These are phyloP conservation scores for Ciconia boyciana DNA, from an alignment of 2,113 vertebrate species.

Conservation along the genomic window DNA sequence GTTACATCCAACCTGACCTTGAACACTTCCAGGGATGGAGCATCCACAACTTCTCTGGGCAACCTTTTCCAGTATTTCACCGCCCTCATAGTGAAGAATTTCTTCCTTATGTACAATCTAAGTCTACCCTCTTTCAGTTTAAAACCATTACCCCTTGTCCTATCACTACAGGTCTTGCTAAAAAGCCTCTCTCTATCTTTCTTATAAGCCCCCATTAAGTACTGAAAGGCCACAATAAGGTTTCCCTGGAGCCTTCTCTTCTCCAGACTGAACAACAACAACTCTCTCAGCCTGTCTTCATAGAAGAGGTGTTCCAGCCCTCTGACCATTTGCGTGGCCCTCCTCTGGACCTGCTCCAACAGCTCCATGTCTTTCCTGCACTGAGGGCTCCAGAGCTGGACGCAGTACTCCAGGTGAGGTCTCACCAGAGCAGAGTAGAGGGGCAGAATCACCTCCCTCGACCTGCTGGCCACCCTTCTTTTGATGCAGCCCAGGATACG, in stretches of 20 bases:
- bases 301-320: not conserved
- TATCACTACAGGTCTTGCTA: rapidly evolving
- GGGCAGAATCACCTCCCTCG: not conserved
- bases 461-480: rapidly evolving
- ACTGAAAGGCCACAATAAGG: not conserved
- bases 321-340: not conserved
- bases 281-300: not conserved
- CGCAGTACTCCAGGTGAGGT: rapidly evolving
- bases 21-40: not conserved
- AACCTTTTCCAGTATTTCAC: not conserved
- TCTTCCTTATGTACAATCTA: not conserved
- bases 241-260: too few relatives aligned
- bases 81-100: not conserved
- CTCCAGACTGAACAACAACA: not conserved
- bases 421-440: not conserved
- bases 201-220: not conserved
- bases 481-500: not conserved
- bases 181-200: not conserved
- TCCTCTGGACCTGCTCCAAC: rapidly evolving
- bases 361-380: rapidly evolving
- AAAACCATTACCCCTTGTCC: not conserved
- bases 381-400: not conserved
- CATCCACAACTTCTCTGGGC: not conserved
- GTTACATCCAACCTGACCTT: not conserved
- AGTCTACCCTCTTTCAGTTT: not conserved